phyloP scores from a whole-genome alignment of 2,888 invertebrate species.

The Leptopilina myrica region DNA sequence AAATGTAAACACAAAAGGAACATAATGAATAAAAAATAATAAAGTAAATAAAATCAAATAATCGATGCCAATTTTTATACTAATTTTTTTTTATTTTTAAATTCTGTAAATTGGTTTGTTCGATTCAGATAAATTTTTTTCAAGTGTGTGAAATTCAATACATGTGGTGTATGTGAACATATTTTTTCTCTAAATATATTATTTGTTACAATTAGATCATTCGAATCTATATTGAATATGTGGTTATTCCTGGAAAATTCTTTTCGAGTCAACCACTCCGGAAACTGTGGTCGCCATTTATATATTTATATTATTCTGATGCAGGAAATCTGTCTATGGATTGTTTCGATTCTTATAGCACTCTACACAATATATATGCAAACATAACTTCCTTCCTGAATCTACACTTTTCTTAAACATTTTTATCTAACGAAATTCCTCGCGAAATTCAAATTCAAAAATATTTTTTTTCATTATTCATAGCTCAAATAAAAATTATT shows the following conservation, averaged over 20 bases:
- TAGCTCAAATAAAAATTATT: too few relatives aligned
- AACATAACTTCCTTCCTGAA: constrained; percentile 3
- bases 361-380: background rate
- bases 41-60: too few relatives aligned
- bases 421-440: background rate
- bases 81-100: too few relatives aligned
- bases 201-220: background rate
- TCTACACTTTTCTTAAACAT: background rate
- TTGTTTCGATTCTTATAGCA: constrained; percentile 1
- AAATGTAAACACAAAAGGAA: too few relatives aligned
- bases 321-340: constrained; percentile 14
- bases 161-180: background rate
- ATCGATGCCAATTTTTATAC: too few relatives aligned
- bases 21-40: too few relatives aligned
- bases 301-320: constrained; percentile 1
- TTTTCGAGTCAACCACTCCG: constrained; percentile 13
- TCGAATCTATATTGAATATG: background rate
- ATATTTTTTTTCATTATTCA: too few relatives aligned
- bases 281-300: constrained; percentile 15
- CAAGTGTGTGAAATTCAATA: too few relatives aligned
- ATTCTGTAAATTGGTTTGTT: too few relatives aligned
- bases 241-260: constrained; percentile 15
- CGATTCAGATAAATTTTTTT: too few relatives aligned
- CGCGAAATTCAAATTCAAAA: too few relatives aligned
- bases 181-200: background rate